Evolutionary conservation across 1,140 invertebrate genomes (phyloP).

Genomic region (Stegodyphus dumicola): DNA sequence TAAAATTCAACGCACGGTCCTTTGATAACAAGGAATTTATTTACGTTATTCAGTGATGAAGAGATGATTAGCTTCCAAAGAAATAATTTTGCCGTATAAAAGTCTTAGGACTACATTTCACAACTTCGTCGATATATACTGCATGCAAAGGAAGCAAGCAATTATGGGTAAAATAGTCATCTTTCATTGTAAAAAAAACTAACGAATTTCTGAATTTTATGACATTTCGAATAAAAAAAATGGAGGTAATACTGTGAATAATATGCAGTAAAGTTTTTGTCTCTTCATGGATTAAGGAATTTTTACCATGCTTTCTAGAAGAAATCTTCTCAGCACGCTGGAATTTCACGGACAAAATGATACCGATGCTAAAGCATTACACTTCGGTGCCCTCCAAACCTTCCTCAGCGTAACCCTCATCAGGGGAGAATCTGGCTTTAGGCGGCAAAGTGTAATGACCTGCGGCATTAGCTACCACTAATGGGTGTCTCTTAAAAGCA

Average conservation of each 20-base stretch:
- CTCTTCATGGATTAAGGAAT: conserved; percentile 7
- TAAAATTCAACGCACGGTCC: conserved; percentile 24
- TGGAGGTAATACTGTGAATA: conserved; percentile 45
- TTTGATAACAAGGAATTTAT: conserved; percentile 8
- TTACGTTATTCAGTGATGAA: conserved; percentile 19
- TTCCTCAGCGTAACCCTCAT: conserved; percentile 88
- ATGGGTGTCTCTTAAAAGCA: conserved; percentile 34
- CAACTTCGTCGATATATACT: conserved; percentile 15
- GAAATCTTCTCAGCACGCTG: background rate
- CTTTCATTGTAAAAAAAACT: conserved; percentile 28
- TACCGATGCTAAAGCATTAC: conserved; percentile 69
- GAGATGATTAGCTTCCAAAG: background rate
- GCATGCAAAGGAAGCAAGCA: conserved; percentile 18
- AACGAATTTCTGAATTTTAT: background rate
- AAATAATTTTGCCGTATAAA: conserved; percentile 39
- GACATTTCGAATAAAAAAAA: conserved; percentile 21
- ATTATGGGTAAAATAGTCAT: conserved; percentile 28
- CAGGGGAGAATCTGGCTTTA: conserved; percentile 78
- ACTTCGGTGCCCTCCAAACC: conserved; percentile 86
- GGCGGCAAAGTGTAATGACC: conserved; percentile 61
- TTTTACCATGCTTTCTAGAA: conserved; percentile 26
- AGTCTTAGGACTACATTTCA: conserved; percentile 18
- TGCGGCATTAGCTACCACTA: conserved; percentile 54
- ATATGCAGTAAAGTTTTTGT: conserved; percentile 22
- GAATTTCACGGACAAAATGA: background rate